These are phyloP conservation scores for Heliconius aoede DNA, from an alignment of 2,888 invertebrate genomes.

Conservation along the genomic window DNA sequence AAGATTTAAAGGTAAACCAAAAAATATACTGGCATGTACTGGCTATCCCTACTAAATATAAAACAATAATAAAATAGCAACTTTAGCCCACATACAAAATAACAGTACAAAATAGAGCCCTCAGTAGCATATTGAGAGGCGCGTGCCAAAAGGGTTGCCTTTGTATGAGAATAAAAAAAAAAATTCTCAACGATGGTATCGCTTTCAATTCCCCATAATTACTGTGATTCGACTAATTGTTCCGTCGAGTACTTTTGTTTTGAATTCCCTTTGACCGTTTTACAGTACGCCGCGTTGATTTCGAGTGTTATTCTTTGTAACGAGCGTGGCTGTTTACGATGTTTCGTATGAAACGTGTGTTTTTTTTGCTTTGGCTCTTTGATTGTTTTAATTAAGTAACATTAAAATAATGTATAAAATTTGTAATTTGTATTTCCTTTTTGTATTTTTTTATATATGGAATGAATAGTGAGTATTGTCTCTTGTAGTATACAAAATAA, in stretches of 20 bases:
- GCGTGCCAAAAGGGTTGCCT: slow-evolving; percentile 76
- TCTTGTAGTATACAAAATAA: too few species aligned
- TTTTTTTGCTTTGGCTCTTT: background rate
- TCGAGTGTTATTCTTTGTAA: slow-evolving; percentile 58
- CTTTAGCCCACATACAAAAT: background rate
- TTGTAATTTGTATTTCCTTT: too few species aligned
- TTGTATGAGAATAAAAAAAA: slow-evolving; percentile 70
- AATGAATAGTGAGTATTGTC: too few species aligned
- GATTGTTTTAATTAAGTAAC: background rate
- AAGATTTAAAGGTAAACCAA: background rate
- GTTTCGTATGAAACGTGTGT: slow-evolving; percentile 13
- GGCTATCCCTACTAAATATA: background rate
- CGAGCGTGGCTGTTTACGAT: slow-evolving; percentile 31
- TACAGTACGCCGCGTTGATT: slow-evolving; percentile 74
- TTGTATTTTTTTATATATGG: too few species aligned
- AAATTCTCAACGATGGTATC: slow-evolving; percentile 75
- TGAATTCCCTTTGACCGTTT: slow-evolving; percentile 77
- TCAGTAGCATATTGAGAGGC: slow-evolving; percentile 67
- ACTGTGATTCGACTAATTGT: slow-evolving; percentile 80
- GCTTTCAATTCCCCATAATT: slow-evolving; percentile 76
- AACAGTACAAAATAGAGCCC: slow-evolving; percentile 53
- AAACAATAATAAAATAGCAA: slow-evolving; percentile 18
- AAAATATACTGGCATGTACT: background rate
- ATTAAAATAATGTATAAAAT: background rate
- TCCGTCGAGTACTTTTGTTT: slow-evolving; percentile 70